A percentile compares a stretch with the other conserved stretches of the same genome.
phyloP scores from a whole-genome alignment of 2,113 vertebrate species.

The Dendrocopos noguchii region DNA sequence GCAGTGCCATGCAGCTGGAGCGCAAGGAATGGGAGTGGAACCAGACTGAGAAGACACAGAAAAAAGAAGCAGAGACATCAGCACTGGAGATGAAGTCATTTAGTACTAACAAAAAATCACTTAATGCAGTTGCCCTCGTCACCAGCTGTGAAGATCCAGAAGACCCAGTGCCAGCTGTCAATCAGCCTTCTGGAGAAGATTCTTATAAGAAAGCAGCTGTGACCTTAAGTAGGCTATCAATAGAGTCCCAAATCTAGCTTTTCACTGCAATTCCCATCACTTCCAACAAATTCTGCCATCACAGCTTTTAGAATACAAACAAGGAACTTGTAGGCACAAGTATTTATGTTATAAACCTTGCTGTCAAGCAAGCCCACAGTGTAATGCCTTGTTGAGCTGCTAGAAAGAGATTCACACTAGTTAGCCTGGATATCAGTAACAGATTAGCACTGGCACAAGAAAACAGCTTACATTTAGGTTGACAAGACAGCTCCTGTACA shows the following conservation, averaged over 20 bases:
- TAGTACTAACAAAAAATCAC: constrained; percentile 25
- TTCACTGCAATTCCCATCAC: neutral
- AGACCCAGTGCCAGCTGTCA: neutral
- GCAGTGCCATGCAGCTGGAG: constrained; percentile 86
- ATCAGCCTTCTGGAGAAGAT: neutral
- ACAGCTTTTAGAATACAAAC: neutral
- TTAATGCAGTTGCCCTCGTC: constrained; percentile 69
- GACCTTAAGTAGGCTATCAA: constrained; percentile 72
- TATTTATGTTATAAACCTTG: neutral
- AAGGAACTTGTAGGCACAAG: neutral
- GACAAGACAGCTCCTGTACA: neutral
- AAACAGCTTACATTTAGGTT: neutral
- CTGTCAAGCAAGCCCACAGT: neutral
- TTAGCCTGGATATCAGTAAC: neutral
- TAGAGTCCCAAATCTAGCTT: constrained; percentile 79
- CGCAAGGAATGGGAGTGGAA: constrained; percentile 76
- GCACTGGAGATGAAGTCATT: constrained; percentile 45
- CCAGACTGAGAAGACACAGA: neutral
- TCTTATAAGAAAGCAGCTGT: constrained; percentile 72
- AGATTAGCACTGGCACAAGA: neutral
- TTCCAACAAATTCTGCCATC: neutral
- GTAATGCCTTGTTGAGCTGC: neutral
- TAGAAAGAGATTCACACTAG: neutral
- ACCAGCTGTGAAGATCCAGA: constrained; percentile 70
- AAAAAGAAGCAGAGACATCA: neutral